Evolutionary conservation across 1,140 invertebrate genomes (phyloP), one percentile per base, ranked within the genome.

Genomic region (Trachelipus rathkii): DNA sequence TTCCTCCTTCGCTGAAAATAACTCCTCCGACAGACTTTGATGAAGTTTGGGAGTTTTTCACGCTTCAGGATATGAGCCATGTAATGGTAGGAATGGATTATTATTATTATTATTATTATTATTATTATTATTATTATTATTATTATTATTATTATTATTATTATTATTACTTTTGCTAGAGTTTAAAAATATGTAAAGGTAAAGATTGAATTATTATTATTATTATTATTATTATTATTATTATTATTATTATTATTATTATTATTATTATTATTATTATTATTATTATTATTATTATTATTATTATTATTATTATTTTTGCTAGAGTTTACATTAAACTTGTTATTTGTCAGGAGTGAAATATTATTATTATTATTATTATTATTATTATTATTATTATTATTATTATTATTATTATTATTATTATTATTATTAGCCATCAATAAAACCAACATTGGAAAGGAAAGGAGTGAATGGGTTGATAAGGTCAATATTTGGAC

Each of bases 401-500:
- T n/a, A 19, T 23, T 19, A 66, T 19, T 19, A 66, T 23, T 66
- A 66, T 23, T 66, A n/a, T n/a, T n/a, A n/a, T n/a, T 66, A n/a
- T 66, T 33, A 33, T 33, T 33, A 33, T 33, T 33, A 33, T 33
- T 33, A 33, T 33, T 33, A 78, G 69, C 74, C 50, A 60, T 4
- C 50, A 15, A 81, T 81, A 43, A 75, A 79, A 53, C 81, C 81
- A 68, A 79, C 81, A 21, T 13, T 81, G 44, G 81, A 81, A 66
- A 71, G 72, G 44, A 75, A 77, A 15, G 77, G 77, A 10, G 72
- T 79, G 46, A 77, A 78, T 53, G 79, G 81, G 8, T 73, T 79
- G 46, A 67, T 81, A 19, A 60, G 81, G 13, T 66, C 72, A 43
- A 66, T 83, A 9, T 79, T 84, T 45, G 86, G 87, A 8, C 84